phyloP scores from a whole-genome alignment of 2,113 vertebrate species.

The Platichthys flesus region DNA sequence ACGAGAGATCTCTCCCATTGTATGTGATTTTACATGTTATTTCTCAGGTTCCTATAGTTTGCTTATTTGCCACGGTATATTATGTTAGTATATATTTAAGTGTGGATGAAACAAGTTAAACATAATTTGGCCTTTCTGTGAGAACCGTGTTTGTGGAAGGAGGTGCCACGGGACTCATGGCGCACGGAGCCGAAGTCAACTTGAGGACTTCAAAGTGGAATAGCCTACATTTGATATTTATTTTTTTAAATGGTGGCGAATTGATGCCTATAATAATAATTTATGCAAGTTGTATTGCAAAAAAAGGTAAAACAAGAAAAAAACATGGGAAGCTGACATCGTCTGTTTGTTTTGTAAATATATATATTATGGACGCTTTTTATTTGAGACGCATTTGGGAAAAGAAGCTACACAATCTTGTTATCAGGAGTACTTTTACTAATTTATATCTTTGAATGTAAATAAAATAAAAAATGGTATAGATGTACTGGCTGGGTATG shows the following conservation, averaged over 20 bases:
- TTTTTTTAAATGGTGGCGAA: slow-evolving; percentile 97
- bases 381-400: slow-evolving; percentile 92
- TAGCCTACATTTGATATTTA: slow-evolving; percentile 99
- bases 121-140: slow-evolving; percentile 85
- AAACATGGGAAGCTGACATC: slow-evolving; percentile 85
- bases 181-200: slow-evolving; percentile 88
- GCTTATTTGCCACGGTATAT: slow-evolving; percentile 94
- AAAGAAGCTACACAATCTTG: slow-evolving; percentile 91
- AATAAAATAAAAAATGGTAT: slow-evolving; percentile 90
- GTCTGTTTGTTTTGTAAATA: slow-evolving; percentile 78
- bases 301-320: slow-evolving; percentile 85
- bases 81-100: slow-evolving; percentile 82
- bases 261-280: slow-evolving; percentile 89
- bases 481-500: slow-evolving; percentile 81
- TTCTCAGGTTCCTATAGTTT: slow-evolving; percentile 95
- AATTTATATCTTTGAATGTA: slow-evolving; percentile 99
- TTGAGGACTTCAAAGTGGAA: slow-evolving; percentile 95
- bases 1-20: slow-evolving; percentile 86
- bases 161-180: slow-evolving; percentile 85
- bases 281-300: slow-evolving; percentile 99
- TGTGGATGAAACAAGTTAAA: slow-evolving; percentile 74
- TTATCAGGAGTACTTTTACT: slow-evolving; percentile 96
- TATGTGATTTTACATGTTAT: slow-evolving; percentile 92
- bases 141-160: slow-evolving; percentile 86
- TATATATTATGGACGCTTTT: slow-evolving; percentile 92